Percentiles rank a stretch among this genome's conserved stretches.
These are phyloP conservation scores for Okapia johnstoni DNA, from an alignment of 2,113 vertebrate species.

Conservation along the genomic window DNA sequence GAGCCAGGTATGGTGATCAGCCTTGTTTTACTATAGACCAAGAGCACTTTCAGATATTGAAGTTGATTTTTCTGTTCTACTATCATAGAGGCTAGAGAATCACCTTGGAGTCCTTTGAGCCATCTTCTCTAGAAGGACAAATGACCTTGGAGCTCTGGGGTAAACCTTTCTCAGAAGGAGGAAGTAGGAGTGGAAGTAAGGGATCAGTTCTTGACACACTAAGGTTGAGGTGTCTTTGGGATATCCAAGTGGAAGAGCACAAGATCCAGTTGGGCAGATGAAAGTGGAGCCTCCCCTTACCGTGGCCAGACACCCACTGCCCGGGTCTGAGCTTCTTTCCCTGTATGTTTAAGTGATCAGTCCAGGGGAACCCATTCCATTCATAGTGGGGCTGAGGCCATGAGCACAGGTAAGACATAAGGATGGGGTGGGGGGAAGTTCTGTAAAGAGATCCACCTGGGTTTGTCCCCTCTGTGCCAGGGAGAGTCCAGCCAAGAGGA, in stretches of 20 bases:
- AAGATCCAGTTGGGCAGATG: neutral
- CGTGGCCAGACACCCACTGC: rapidly evolving
- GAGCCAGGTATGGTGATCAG: neutral
- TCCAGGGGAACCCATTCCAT: neutral
- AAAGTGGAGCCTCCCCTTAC: neutral
- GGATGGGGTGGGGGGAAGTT: neutral
- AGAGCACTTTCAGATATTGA: neutral
- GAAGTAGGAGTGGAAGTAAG: too few species aligned
- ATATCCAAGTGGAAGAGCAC: neutral
- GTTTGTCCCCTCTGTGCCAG: neutral
- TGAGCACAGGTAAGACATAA: neutral
- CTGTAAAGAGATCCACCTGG: neutral
- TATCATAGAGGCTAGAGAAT: neutral
- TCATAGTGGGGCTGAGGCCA: neutral
- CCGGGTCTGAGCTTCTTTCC: neutral
- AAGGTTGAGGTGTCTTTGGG: neutral
- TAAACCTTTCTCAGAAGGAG: neutral
- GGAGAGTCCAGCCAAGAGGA: neutral
- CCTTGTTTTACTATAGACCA: neutral
- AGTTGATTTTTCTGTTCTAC: neutral
- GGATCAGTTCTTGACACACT: neutral
- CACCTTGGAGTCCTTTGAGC: neutral
- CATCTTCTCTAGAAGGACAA: neutral
- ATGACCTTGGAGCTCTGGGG: neutral
- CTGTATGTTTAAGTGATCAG: neutral